These are phyloP conservation scores for Acipenser ruthenus DNA, from an alignment of 2,797 vertebrate species.

Conservation along the genomic window DNA sequence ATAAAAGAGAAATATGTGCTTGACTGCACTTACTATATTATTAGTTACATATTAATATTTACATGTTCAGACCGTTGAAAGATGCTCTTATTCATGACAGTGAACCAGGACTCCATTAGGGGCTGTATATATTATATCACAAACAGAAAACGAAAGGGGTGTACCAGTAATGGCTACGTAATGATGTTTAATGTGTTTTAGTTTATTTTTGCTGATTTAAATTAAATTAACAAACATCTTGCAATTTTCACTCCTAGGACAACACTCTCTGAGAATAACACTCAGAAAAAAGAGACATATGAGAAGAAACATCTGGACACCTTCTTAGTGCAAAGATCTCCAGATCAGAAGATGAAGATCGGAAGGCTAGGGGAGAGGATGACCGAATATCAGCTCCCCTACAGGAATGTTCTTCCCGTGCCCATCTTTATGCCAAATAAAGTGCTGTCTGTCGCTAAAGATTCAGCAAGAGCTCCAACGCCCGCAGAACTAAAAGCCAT, in stretches of 20 bases:
- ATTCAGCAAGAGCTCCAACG: conserved; percentile 14
- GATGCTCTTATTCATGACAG: too few species aligned
- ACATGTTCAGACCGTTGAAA: too few species aligned
- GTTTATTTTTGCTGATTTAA: background rate
- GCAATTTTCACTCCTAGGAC: conserved; percentile 20
- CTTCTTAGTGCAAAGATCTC: conserved; percentile 31
- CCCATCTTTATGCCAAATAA: conserved; percentile 35
- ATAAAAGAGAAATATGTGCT: too few species aligned
- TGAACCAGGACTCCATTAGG: too few species aligned
- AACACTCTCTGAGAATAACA: conserved; percentile 30
- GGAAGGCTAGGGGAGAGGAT: conserved; percentile 31
- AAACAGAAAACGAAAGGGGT: too few species aligned
- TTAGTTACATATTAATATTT: too few species aligned
- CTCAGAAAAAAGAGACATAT: conserved; percentile 25
- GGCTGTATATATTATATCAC: too few species aligned
- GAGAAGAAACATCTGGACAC: conserved; percentile 30
- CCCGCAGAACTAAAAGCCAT: conserved; percentile 13
- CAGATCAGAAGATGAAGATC: conserved; percentile 27
- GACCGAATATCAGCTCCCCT: conserved; percentile 29
- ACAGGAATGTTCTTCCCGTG: conserved; percentile 28
- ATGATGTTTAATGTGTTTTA: background rate
- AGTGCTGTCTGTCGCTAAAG: conserved; percentile 9
- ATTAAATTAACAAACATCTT: background rate
- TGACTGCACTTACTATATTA: too few species aligned
- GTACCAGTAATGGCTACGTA: background rate